Conservation (phyloP, 2,888 invertebrate genomes). For the Acleris emargana region DNA sequence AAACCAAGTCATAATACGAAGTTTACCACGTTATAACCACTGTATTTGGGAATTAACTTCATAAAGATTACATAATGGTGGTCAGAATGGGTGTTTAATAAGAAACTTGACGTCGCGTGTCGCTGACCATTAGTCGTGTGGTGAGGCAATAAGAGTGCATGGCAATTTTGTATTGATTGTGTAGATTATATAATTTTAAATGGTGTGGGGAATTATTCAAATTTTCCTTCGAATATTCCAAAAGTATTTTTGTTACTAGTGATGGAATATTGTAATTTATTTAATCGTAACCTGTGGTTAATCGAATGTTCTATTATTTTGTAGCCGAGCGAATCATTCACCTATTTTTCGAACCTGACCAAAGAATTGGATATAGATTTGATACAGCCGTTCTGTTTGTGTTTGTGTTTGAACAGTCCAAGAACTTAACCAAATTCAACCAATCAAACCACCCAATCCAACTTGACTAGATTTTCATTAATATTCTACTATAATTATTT, state of each 20-base stretch:
- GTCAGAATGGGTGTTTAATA: conserved; percentile 32
- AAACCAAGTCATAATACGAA: conserved; percentile 33
- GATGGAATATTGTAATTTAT: neutral
- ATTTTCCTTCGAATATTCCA: conserved; percentile 18
- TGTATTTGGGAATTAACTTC: conserved; percentile 35
- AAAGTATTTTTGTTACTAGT: conserved; percentile 11
- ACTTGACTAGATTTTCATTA: too few relatives aligned
- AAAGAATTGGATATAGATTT: too few relatives aligned
- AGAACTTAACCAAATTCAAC: too few relatives aligned
- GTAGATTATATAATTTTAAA: conserved; percentile 35
- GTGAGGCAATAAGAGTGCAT: conserved; percentile 21
- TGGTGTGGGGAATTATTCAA: conserved; percentile 30
- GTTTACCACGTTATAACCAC: conserved; percentile 35
- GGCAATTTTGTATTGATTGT: conserved; percentile 35
- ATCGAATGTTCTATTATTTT: neutral
- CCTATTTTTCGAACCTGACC: too few relatives aligned
- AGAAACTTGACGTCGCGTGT: conserved; percentile 32
- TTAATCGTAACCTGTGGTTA: neutral
- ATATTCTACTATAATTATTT: too few relatives aligned
- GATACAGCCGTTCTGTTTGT: too few relatives aligned
- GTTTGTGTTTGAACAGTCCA: too few relatives aligned
- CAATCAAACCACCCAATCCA: too few relatives aligned
- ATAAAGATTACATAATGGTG: conserved; percentile 33
- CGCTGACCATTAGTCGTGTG: conserved; percentile 24
- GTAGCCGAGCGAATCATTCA: too few relatives aligned